Conservation (phyloP, 2,113 vertebrate species). For the Eudyptes chrysolophus region DNA sequence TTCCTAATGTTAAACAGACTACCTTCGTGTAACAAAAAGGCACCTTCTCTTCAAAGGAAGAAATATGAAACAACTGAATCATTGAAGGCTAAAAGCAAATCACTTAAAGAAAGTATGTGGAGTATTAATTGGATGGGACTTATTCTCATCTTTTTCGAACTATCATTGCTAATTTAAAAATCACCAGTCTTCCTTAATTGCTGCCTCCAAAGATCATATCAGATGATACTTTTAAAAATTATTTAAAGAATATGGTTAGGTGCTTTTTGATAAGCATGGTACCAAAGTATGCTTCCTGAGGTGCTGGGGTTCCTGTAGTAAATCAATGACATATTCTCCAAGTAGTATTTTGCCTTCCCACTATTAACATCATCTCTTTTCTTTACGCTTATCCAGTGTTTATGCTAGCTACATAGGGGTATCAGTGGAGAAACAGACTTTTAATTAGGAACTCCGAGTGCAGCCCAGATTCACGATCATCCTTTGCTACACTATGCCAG, state of each 20-base stretch:
- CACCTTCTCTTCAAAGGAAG: not conserved
- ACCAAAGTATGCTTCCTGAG: not conserved
- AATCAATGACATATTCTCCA: not conserved
- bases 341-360: not conserved
- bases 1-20: slow-evolving; percentile 7
- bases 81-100: not conserved
- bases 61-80: not conserved
- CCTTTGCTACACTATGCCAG: not conserved
- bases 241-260: not conserved
- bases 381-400: not conserved
- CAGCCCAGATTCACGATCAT: rapidly evolving
- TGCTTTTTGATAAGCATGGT: not conserved
- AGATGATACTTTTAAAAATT: not conserved
- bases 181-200: not conserved
- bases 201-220: not conserved
- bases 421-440: not conserved
- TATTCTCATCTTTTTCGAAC: not conserved
- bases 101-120: not conserved
- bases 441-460: not conserved
- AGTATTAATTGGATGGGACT: not conserved
- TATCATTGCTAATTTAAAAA: not conserved
- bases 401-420: not conserved
- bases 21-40: not conserved
- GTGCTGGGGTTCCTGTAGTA: not conserved
- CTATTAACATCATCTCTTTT: not conserved